Evolutionary conservation across 1,140 invertebrate species (phyloP).

Genomic region (Pomacea maculata): DNA sequence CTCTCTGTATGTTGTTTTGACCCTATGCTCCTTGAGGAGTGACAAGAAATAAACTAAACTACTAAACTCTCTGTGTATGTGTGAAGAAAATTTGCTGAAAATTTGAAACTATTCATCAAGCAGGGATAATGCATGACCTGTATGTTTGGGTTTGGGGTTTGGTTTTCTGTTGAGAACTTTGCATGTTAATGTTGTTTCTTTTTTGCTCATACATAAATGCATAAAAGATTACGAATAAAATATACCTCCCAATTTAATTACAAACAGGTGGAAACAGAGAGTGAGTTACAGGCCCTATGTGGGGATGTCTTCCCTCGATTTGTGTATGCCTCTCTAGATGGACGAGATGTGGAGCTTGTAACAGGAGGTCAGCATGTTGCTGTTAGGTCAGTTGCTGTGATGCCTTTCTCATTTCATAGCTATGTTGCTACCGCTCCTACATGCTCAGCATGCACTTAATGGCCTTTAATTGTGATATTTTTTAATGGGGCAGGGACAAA

Average conservation of each 20-base stretch:
- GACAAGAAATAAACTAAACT: too few relatives aligned
- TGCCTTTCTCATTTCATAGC: neutral
- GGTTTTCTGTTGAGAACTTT: neutral
- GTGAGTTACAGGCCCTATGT: slow-evolving; percentile 59
- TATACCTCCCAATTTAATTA: neutral
- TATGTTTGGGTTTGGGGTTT: too few relatives aligned
- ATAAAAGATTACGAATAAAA: neutral
- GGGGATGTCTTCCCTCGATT: slow-evolving; percentile 57
- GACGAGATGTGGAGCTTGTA: slow-evolving; percentile 59
- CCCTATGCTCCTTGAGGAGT: too few relatives aligned
- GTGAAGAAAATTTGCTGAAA: too few relatives aligned
- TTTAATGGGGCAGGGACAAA: too few relatives aligned
- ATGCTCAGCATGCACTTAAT: neutral
- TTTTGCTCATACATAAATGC: too few relatives aligned
- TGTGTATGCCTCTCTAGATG: slow-evolving; percentile 55
- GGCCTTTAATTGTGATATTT: too few relatives aligned
- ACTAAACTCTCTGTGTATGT: too few relatives aligned
- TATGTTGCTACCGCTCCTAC: neutral
- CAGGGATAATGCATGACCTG: too few relatives aligned
- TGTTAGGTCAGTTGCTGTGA: slow-evolving; percentile 44
- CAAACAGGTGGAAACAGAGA: slow-evolving; percentile 58
- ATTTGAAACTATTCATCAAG: too few relatives aligned
- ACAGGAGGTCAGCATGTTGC: slow-evolving; percentile 49
- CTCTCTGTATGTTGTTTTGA: too few relatives aligned
- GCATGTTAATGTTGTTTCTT: neutral